Percentiles rank a stretch among this genome's conserved stretches.
Conservation (phyloP, 1,140 invertebrate genomes). For the Bombus huntii region DNA sequence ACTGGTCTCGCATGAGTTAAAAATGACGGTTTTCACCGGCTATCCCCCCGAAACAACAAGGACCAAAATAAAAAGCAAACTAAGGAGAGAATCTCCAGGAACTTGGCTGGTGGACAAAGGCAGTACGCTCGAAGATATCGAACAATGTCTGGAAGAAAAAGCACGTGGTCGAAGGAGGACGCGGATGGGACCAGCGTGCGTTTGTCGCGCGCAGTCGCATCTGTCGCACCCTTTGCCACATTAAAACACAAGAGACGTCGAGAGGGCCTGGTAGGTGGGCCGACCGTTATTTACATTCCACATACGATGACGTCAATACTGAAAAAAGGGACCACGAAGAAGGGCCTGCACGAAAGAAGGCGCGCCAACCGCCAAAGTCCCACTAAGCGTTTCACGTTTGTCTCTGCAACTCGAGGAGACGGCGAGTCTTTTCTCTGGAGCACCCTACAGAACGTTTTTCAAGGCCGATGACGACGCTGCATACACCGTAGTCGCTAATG, state of each 20-base stretch:
- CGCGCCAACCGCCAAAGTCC: neutral
- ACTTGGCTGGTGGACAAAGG: neutral
- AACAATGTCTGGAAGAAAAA: neutral
- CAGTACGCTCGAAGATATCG: neutral
- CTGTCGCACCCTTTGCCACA: constrained; percentile 39
- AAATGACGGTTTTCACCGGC: no score
- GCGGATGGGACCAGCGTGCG: neutral
- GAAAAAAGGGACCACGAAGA: constrained; percentile 24
- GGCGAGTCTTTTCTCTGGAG: constrained; percentile 19
- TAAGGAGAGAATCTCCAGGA: neutral
- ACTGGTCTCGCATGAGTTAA: neutral
- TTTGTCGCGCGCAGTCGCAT: constrained; percentile 11
- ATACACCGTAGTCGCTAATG: constrained; percentile 64
- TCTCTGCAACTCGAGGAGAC: neutral
- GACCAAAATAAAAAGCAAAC: neutral
- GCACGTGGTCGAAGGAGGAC: constrained; percentile 17
- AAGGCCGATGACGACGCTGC: constrained; percentile 47
- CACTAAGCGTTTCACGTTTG: neutral
- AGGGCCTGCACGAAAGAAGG: neutral
- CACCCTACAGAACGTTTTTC: constrained; percentile 27
- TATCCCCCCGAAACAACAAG: neutral
- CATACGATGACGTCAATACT: constrained; percentile 38
- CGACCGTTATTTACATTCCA: constrained; percentile 63
- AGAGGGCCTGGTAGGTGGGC: constrained; percentile 50
- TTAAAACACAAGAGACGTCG: constrained; percentile 17